These are phyloP conservation scores for Musca vetustissima DNA, from an alignment of 1,140 invertebrate genomes.

Conservation along the genomic window DNA sequence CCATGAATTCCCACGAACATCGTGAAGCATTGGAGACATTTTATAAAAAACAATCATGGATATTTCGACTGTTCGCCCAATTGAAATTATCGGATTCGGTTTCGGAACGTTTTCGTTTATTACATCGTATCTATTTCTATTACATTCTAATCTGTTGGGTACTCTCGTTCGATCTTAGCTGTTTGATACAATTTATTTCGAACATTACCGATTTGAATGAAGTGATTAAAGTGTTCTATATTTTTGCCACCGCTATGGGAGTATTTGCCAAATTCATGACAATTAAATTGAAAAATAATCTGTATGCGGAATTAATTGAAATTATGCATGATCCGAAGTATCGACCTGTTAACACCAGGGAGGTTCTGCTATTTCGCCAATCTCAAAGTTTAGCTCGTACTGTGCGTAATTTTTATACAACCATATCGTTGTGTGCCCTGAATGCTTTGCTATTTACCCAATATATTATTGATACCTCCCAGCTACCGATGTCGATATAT, in stretches of 20 bases:
- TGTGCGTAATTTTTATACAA: conserved; percentile 35
- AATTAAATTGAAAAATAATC: conserved; percentile 34
- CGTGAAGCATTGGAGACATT: neutral
- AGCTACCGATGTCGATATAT: conserved; percentile 24
- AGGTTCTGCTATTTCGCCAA: conserved; percentile 25
- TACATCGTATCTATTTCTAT: conserved; percentile 34
- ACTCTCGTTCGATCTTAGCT: conserved; percentile 37
- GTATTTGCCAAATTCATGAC: conserved; percentile 34
- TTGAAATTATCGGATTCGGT: neutral
- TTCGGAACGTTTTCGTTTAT: conserved; percentile 12
- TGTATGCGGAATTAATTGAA: conserved; percentile 29
- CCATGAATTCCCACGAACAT: conserved; percentile 4
- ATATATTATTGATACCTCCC: conserved; percentile 4
- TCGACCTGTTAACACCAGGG: conserved; percentile 25
- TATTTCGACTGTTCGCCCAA: conserved; percentile 3
- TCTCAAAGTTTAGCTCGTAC: conserved; percentile 28
- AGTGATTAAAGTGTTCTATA: conserved; percentile 40
- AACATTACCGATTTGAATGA: conserved; percentile 37
- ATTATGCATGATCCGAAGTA: conserved; percentile 30
- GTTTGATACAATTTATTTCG: conserved; percentile 35
- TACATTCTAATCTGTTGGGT: conserved; percentile 36
- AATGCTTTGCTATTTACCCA: neutral
- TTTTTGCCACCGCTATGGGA: conserved; percentile 36
- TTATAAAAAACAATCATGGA: conserved; percentile 13
- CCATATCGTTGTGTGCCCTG: conserved; percentile 34